These are phyloP conservation scores for Phrynocephalus vlangalii DNA, from an alignment of 2,797 vertebrate species.

Conservation along the genomic window DNA sequence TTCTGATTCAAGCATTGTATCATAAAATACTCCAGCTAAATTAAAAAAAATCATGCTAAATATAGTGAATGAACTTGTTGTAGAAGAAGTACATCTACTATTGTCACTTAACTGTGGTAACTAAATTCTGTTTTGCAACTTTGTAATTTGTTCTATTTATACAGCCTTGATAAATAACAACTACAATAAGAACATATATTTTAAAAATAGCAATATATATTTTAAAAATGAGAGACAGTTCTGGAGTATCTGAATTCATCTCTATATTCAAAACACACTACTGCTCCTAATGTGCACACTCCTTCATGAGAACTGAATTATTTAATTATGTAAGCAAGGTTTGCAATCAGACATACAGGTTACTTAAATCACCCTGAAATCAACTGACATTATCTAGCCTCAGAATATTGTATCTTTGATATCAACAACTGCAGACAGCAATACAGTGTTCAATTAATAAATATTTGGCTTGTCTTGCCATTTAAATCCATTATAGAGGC, in stretches of 20 bases:
- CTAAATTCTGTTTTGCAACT: not conserved
- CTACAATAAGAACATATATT: not conserved
- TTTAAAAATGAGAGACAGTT: not conserved
- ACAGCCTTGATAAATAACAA: not conserved
- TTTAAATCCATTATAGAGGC: not conserved
- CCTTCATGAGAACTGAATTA: not conserved
- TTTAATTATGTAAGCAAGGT: not conserved
- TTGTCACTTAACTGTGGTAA: not conserved
- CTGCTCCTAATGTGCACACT: rapidly evolving
- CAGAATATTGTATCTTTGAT: not conserved
- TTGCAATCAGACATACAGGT: not conserved
- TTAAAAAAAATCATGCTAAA: slow-evolving; percentile 49
- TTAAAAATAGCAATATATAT: not conserved
- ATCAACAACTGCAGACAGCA: not conserved
- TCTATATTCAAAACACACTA: not conserved
- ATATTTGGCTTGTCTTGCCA: not conserved
- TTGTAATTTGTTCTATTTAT: not conserved
- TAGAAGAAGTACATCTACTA: not conserved
- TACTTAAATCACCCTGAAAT: not conserved
- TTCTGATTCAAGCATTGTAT: slow-evolving; percentile 96
- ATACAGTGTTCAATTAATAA: not conserved
- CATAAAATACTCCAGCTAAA: slow-evolving; percentile 97
- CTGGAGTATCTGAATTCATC: not conserved
- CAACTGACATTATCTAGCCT: not conserved
- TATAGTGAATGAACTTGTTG: slow-evolving; percentile 5